Percentiles rank a stretch among this genome's conserved stretches.
These are phyloP conservation scores for Ibidorhyncha struthersii DNA, from an alignment of 2,113 vertebrate species.

Conservation along the genomic window DNA sequence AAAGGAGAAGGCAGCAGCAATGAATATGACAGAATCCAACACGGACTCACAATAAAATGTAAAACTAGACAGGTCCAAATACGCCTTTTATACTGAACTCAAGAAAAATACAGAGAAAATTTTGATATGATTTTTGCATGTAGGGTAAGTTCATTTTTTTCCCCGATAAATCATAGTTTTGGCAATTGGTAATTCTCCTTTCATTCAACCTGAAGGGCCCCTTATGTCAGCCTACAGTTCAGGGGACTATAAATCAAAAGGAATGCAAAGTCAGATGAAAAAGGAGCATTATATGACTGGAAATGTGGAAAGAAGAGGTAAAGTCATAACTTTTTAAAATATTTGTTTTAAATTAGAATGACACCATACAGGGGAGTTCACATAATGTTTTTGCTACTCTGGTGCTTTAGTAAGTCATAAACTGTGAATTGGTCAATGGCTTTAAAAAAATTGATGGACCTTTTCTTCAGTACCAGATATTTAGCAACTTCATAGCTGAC, in stretches of 20 bases:
- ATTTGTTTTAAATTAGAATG: conserved; percentile 36
- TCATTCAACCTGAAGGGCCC: conserved; percentile 38
- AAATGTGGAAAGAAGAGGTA: conserved; percentile 30
- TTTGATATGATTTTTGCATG: background rate
- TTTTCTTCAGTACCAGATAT: background rate
- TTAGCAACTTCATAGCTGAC: background rate
- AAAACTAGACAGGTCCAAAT: background rate
- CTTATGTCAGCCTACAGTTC: conserved; percentile 20
- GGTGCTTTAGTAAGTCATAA: background rate
- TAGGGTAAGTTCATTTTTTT: background rate
- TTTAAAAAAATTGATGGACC: background rate
- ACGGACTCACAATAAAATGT: background rate
- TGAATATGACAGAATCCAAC: background rate
- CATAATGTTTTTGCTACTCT: background rate
- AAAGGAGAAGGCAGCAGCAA: background rate
- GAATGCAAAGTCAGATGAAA: conserved; percentile 39
- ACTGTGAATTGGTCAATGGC: background rate
- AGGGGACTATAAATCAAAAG: conserved; percentile 45
- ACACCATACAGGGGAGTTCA: background rate
- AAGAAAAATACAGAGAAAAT: background rate
- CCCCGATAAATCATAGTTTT: background rate
- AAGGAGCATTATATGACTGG: conserved; percentile 30
- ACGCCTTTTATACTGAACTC: background rate
- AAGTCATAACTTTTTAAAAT: background rate
- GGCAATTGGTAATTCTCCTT: conserved; percentile 49